Evolutionary conservation across 2,113 vertebrate genomes (phyloP), one percentile per base, ranked within the genome.

Genomic region (Nesogale talazaci): DNA sequence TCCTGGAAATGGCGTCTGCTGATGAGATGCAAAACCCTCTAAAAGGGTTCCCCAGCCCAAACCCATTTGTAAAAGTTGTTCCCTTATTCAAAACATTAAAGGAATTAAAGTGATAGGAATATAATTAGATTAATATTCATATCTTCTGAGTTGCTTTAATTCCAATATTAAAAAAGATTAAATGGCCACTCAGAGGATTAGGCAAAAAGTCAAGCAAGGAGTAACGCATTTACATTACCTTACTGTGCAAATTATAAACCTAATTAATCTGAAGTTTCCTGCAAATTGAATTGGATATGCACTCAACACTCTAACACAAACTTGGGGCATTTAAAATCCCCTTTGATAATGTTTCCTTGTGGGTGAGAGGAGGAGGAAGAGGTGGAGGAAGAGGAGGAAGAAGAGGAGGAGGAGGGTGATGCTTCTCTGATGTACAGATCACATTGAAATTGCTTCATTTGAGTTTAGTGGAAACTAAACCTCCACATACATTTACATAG

Each of bases 121-220:
- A 98, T 98, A 98, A 98, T 98, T 98, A 99, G 98, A 99, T 99
- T 99, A 98, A 99, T 99, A 98, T 98, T 98, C 98, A 98, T 98
- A 98, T 99, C 99, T 98, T 98, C 98, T 97, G 97, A 98, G 98
- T 99, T 99, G 98, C 98, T 98, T 99, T 98, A 98, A 98, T 98
- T 99, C 99, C 99, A 98, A 99, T 99, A 99, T 99, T 98, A 98
- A 98, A 11, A 98, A 98, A 99, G 99, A 99, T 99, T 99, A 99
- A 98, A 98, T 97, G 98, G 98, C 98, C 98, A 98, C 98, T 98
- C 98, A 98, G 98, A 98, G 98, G 99, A 99, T 99, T 99, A 99
- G 96, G 98, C 97, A 97, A 98, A 99, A 98, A 99, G 98, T 99
- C 98, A 98, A 98, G 98, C 97, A 96, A 97, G 5, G 94, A 98